These are phyloP conservation scores for Leptinotarsa haldemani DNA, from an alignment of 2,888 invertebrate species.

Conservation along the genomic window DNA sequence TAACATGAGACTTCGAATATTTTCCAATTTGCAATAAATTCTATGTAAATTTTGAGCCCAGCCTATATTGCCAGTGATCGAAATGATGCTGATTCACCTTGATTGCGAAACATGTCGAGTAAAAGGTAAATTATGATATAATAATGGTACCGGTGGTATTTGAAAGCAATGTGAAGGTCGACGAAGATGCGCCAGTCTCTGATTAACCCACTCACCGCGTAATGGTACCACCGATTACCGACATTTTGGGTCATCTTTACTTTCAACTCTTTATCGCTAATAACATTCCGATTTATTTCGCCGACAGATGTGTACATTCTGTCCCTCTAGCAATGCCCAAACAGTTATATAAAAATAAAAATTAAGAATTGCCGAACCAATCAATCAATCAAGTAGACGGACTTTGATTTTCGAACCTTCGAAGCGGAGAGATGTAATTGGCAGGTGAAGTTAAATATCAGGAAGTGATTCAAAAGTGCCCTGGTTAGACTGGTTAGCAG, in stretches of 20 bases:
- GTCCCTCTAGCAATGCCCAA: too few relatives aligned
- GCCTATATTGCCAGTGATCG: neutral
- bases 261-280: neutral
- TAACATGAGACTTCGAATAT: neutral
- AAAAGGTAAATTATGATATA: conserved; percentile 10
- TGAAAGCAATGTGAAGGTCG: conserved; percentile 17
- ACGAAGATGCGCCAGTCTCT: conserved; percentile 9
- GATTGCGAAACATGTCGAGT: conserved; percentile 8
- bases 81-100: conserved; percentile 5
- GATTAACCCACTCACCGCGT: neutral
- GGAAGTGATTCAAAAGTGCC: too few relatives aligned
- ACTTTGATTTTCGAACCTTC: too few relatives aligned
- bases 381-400: too few relatives aligned
- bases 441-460: too few relatives aligned
- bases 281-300: neutral
- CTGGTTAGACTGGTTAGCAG: too few relatives aligned
- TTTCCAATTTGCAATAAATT: neutral
- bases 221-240: neutral
- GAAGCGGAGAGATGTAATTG: too few relatives aligned
- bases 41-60: neutral
- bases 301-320: neutral
- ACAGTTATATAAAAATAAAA: too few relatives aligned
- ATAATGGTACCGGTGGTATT: conserved; percentile 3
- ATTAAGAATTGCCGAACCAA: too few relatives aligned
- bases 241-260: conserved; percentile 2